phyloP scores from a whole-genome alignment of 1,140 invertebrate genomes.

The Brachionus sp. region DNA sequence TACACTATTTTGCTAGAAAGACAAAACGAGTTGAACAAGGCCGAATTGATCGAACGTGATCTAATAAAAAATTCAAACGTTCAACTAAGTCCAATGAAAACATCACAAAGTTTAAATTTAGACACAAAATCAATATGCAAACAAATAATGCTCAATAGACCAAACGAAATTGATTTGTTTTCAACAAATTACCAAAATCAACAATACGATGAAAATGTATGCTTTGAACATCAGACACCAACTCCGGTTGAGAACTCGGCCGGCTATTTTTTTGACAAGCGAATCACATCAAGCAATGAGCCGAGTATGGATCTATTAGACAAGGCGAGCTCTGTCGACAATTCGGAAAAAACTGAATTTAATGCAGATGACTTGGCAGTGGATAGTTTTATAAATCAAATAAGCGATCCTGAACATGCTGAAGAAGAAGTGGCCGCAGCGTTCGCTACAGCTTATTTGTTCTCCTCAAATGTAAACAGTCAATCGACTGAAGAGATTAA shows the following conservation, averaged over 20 bases:
- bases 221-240: not conserved
- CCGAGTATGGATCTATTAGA: not conserved
- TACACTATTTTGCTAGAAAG: not conserved
- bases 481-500: conserved; percentile 22
- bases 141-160: not conserved
- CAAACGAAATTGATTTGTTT: not conserved
- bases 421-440: conserved; percentile 27
- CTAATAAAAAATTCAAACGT: not conserved
- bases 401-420: not conserved
- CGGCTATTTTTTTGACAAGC: conserved; percentile 27
- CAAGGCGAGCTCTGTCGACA: not conserved
- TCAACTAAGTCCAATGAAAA: not conserved
- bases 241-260: conserved; percentile 9
- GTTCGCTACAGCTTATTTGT: conserved; percentile 12
- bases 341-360: not conserved
- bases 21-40: not conserved
- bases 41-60: not conserved
- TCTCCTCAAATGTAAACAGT: conserved; percentile 30
- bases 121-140: not conserved
- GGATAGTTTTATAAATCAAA: not conserved
- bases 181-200: not conserved
- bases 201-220: not conserved
- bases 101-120: conserved; percentile 16
- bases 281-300: conserved; percentile 36
- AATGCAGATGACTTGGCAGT: not conserved